Evolutionary conservation across 1,140 invertebrate species (phyloP).

Genomic region (Psilanteris sp.): DNA sequence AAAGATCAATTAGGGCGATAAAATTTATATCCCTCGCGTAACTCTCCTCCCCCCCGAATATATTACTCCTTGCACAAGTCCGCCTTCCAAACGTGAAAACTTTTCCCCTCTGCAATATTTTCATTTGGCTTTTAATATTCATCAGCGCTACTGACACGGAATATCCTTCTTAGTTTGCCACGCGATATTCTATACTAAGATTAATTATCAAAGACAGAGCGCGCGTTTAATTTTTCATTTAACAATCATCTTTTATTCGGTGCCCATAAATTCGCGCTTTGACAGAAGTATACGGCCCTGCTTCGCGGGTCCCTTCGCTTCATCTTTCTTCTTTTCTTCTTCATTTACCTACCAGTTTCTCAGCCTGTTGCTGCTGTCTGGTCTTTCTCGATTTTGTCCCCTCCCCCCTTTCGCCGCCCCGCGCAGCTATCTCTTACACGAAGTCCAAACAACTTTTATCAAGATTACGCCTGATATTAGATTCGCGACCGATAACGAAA

Average conservation of each 20-base stretch:
- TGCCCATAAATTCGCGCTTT: too few relatives aligned
- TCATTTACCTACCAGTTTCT: slow-evolving; percentile 25
- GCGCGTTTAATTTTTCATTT: too few relatives aligned
- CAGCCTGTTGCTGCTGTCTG: slow-evolving; percentile 23
- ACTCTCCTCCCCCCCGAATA: slow-evolving; percentile 11
- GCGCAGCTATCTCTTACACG: slow-evolving; percentile 41
- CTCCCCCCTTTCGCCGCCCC: slow-evolving; percentile 8
- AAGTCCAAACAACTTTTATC: slow-evolving; percentile 57
- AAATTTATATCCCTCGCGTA: slow-evolving; percentile 24
- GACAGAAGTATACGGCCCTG: slow-evolving; percentile 18
- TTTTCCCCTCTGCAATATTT: too few relatives aligned
- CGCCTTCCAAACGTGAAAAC: slow-evolving; percentile 15
- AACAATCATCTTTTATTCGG: too few relatives aligned
- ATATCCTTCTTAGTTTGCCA: too few relatives aligned
- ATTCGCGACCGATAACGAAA: slow-evolving; percentile 49
- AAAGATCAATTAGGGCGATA: slow-evolving; percentile 43
- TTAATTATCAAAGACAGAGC: too few relatives aligned
- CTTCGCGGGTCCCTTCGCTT: neutral
- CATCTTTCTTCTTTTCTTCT: slow-evolving; percentile 4
- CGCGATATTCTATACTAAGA: too few relatives aligned
- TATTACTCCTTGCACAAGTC: slow-evolving; percentile 20
- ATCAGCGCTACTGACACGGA: neutral
- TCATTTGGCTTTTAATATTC: neutral
- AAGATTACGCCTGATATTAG: slow-evolving; percentile 56
- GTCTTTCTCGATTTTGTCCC: slow-evolving; percentile 11